Evolutionary conservation across 2,113 vertebrate genomes (phyloP), one percentile per base, ranked within the genome.

Genomic region (Bubalus kerabau): DNA sequence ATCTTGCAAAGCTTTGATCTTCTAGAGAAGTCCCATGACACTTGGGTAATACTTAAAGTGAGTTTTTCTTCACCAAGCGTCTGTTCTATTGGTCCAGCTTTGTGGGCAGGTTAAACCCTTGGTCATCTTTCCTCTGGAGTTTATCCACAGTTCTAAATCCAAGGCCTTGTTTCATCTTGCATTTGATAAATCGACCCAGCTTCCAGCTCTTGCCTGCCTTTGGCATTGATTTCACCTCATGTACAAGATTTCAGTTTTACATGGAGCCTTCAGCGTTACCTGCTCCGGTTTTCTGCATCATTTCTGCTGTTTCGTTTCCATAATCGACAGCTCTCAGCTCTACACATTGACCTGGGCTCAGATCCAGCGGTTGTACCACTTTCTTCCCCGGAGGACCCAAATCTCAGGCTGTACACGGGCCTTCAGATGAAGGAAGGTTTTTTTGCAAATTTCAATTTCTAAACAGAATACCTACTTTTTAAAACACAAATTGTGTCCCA

Each of bases 251-350:
- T 48, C 23, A 7, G 1, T 67, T 71, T 32, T 23, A 8, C 26
- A 1, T 0, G 0, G 3, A 71, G 50, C 4, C 59, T 32, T 81
- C 40, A 43, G 59, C 26, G 7, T 52, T 5, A 3, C 52, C 60
- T n/a, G 1, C 19, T 74, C 30, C 30, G 11, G 5, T 9, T 9
- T 59, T 7, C 26, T 13, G 26, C 0, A 0, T 88, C 15, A 0
- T 50, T 5, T 4, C 19, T 24, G 10, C 13, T 3, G 9, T 10
- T 8, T 12, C 1, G 1, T n/a, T 24, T 60, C 60, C 28, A 0
- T 10, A 12, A 46, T 12, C 4, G 43, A 13, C 21, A 60, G 9
- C 3, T 5, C 43, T 16, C 21, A 8, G 26, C 90, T 8, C 23
- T n/a, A 3, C 11, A 3, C 28, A 12, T 0, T 5, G 32, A 2